A percentile compares a stretch with the other conserved stretches of the same genome.
These are phyloP conservation scores for Misgurnus mizolepis DNA, from an alignment of 2,113 vertebrate species.

Conservation along the genomic window DNA sequence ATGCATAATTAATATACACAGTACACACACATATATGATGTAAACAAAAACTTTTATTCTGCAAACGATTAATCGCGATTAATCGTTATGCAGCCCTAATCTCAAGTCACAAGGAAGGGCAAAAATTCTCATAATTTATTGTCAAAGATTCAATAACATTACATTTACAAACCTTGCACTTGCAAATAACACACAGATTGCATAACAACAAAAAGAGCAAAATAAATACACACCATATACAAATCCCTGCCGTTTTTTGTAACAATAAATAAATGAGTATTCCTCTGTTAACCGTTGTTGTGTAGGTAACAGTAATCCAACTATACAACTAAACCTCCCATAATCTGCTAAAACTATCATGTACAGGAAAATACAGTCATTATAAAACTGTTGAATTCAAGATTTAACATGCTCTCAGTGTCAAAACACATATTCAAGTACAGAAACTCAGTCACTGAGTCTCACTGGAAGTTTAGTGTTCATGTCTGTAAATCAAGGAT, in stretches of 20 bases:
- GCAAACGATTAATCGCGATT: too few species aligned
- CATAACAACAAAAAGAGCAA: conserved; percentile 50
- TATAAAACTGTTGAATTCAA: neutral
- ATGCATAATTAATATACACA: too few species aligned
- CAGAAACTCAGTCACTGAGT: too few species aligned
- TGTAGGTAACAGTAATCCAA: neutral
- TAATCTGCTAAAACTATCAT: neutral
- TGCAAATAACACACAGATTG: conserved; percentile 37
- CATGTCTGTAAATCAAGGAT: too few species aligned
- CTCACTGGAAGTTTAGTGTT: neutral
- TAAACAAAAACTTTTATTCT: too few species aligned
- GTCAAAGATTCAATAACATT: conserved; percentile 42
- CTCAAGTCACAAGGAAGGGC: neutral
- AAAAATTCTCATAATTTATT: conserved; percentile 31
- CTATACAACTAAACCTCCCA: neutral
- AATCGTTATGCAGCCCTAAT: too few species aligned
- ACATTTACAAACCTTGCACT: conserved; percentile 47
- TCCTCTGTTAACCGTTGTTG: neutral
- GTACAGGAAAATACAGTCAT: neutral
- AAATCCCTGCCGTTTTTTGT: conserved; percentile 37
- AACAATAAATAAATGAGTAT: conserved; percentile 27
- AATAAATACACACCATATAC: conserved; percentile 47
- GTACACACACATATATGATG: too few species aligned
- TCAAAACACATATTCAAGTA: neutral
- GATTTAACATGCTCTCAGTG: neutral